Conservation (phyloP, 2,113 vertebrate species). For the Catharus fuscescens region DNA sequence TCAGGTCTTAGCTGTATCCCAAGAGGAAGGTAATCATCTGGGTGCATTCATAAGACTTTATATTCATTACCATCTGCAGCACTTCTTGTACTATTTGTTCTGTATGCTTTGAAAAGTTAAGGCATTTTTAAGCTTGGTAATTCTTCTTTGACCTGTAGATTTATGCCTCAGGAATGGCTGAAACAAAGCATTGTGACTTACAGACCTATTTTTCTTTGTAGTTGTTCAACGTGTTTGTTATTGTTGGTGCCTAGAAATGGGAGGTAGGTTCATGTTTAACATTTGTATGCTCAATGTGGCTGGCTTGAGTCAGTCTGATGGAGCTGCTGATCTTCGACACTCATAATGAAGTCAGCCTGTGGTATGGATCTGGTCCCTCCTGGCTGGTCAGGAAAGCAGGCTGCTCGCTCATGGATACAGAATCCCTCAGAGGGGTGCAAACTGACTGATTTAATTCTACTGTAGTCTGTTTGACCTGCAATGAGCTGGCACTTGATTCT, state of each 20-base stretch:
- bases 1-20: background rate
- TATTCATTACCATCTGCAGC: rapidly evolving
- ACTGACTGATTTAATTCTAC: background rate
- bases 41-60: background rate
- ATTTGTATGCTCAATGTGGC: background rate
- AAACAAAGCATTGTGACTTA: background rate
- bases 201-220: background rate
- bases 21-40: background rate
- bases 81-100: background rate
- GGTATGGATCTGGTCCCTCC: background rate
- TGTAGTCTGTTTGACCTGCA: background rate
- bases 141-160: background rate
- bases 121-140: background rate
- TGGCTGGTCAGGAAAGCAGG: background rate
- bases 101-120: background rate
- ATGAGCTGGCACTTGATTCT: background rate
- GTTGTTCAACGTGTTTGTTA: background rate
- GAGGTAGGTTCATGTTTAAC: background rate
- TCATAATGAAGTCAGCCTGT: rapidly evolving
- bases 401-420: background rate
- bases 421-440: background rate
- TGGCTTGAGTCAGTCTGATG: background rate
- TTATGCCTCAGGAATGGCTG: background rate
- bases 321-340: background rate
- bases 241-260: background rate